Conservation (phyloP, 1,140 invertebrate genomes). For the Elymnias hypermnestra region DNA sequence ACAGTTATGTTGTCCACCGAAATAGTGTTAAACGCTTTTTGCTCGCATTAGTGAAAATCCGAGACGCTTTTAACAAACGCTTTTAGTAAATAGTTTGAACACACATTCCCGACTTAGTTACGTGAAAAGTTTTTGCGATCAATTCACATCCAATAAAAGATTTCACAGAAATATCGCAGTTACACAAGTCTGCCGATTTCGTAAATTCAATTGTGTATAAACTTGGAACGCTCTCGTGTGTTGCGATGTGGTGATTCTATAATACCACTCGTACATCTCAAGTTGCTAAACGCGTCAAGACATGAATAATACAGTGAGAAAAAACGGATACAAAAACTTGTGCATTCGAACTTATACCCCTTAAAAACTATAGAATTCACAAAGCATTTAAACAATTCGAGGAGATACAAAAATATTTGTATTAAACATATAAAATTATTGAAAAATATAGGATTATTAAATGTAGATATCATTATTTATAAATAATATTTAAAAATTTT, state of each 20-base stretch:
- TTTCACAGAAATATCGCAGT: conserved; percentile 28
- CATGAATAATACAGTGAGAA: conserved; percentile 46
- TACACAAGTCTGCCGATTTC: conserved; percentile 37
- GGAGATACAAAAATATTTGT: conserved; percentile 13
- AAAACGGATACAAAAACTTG: conserved; percentile 28
- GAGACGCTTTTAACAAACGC: conserved; percentile 10
- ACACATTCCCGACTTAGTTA: conserved; percentile 13
- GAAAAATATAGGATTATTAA: no score
- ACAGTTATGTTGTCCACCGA: no score
- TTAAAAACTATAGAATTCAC: no score
- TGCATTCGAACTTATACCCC: neutral
- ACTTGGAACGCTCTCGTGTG: conserved; percentile 38
- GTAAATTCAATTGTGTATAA: conserved; percentile 48
- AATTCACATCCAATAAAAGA: conserved; percentile 16
- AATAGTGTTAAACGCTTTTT: conserved; percentile 17
- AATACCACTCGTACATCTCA: conserved; percentile 50
- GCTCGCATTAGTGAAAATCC: conserved; percentile 8
- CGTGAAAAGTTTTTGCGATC: conserved; percentile 10
- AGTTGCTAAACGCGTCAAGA: conserved; percentile 45
- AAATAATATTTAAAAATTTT: no score
- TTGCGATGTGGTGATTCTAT: conserved; percentile 58
- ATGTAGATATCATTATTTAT: no score
- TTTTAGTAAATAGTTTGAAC: conserved; percentile 17
- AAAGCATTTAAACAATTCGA: neutral
- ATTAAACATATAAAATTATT: no score